Conservation (phyloP, 2,113 vertebrate species). For the Cheilinus undulatus region DNA sequence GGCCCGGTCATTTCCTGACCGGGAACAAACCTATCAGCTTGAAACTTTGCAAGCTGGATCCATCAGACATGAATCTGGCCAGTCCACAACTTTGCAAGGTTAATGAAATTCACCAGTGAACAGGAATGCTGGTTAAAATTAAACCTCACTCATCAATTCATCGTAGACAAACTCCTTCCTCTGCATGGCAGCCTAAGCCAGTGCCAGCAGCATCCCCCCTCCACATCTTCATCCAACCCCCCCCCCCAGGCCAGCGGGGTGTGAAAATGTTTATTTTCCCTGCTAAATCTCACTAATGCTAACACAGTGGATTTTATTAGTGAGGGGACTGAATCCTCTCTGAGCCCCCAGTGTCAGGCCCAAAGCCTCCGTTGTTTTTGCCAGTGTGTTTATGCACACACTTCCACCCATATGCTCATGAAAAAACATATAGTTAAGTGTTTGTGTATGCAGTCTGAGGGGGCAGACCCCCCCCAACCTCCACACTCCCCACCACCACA, state of each 20-base stretch:
- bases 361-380: constrained; percentile 67
- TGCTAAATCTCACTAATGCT: constrained; percentile 72
- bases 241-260: constrained; percentile 20
- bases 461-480: not conserved
- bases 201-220: constrained; percentile 51
- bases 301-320: constrained; percentile 80
- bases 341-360: constrained; percentile 57
- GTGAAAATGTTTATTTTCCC: constrained; percentile 75
- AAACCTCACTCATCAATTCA: too few relatives aligned
- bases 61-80: too few relatives aligned
- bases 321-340: constrained; percentile 49
- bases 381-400: constrained; percentile 73
- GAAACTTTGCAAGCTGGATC: too few relatives aligned
- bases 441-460: constrained; percentile 69
- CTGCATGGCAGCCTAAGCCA: constrained; percentile 29
- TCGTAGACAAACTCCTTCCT: too few relatives aligned
- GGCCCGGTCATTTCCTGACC: too few relatives aligned
- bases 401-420: constrained; percentile 65
- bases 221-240: constrained; percentile 37
- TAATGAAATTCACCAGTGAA: too few relatives aligned
- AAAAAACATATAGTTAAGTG: constrained; percentile 78
- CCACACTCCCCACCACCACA: constrained; percentile 48
- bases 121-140: too few relatives aligned
- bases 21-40: too few relatives aligned
- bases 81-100: too few relatives aligned